These are phyloP conservation scores for Thripadectes ignobilis DNA, from an alignment of 2,797 vertebrate genomes.

Conservation along the genomic window DNA sequence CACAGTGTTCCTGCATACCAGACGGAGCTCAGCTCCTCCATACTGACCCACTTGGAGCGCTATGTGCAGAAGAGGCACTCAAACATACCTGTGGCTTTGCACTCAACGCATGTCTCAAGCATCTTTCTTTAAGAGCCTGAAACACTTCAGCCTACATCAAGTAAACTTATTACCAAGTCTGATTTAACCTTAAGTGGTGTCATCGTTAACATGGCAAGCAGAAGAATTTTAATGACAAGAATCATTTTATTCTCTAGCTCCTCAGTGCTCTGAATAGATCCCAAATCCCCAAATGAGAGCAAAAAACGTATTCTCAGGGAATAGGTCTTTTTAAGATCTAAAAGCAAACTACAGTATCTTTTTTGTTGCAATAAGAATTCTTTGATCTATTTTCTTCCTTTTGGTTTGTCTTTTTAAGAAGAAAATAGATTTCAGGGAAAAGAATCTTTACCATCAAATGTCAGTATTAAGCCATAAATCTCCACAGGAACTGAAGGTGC, in stretches of 20 bases:
- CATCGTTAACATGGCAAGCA: constrained; percentile 35
- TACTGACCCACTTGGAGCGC: neutral
- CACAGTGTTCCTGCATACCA: neutral
- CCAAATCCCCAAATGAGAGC: constrained; percentile 12
- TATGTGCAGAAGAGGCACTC: neutral
- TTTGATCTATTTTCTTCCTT: constrained; percentile 50
- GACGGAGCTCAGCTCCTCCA: neutral
- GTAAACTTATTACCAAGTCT: constrained; percentile 59
- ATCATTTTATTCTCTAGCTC: constrained; percentile 37
- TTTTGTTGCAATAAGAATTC: constrained; percentile 48
- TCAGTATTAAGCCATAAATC: constrained; percentile 46
- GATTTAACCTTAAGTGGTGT: constrained; percentile 50
- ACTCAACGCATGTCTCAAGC: constrained; percentile 5
- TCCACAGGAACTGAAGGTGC: constrained; percentile 12
- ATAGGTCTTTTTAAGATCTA: constrained; percentile 9
- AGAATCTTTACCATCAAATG: constrained; percentile 2
- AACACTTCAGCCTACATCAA: constrained; percentile 38
- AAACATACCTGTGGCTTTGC: constrained; percentile 11
- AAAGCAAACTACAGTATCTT: constrained; percentile 24
- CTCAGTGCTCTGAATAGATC: constrained; percentile 45
- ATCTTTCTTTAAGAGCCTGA: constrained; percentile 1
- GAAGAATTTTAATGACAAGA: constrained; percentile 53
- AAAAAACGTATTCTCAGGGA: neutral
- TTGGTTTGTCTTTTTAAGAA: constrained; percentile 6
- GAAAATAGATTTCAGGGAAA: constrained; percentile 41